A percentile compares a stretch with the other conserved stretches of the same genome.
Evolutionary conservation across 2,888 invertebrate genomes (phyloP).

Genomic region (Andrena marginata): DNA sequence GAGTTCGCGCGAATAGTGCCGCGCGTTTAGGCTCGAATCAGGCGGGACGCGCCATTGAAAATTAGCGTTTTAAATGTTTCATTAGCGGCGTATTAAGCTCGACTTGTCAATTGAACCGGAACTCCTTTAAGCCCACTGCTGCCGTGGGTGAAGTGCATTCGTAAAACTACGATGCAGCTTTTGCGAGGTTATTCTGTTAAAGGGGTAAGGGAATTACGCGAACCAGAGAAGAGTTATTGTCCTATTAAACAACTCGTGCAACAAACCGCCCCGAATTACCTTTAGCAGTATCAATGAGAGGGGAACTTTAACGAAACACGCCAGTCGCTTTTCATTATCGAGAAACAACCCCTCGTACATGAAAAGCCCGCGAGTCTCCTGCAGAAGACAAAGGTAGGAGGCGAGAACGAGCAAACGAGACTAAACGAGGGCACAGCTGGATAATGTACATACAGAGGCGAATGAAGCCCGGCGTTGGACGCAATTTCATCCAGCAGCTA

Average conservation of each 20-base stretch:
- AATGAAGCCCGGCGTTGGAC: conserved; percentile 27
- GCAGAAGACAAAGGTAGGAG: neutral
- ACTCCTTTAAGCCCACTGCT: neutral
- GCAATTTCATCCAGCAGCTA: conserved; percentile 32
- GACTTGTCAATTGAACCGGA: conserved; percentile 34
- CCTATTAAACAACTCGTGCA: too few species aligned
- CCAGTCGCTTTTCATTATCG: neutral
- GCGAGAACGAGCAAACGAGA: neutral
- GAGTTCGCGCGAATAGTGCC: neutral
- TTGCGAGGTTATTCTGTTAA: neutral
- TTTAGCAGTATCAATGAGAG: neutral
- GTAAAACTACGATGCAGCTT: neutral
- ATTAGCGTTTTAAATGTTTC: conserved; percentile 58
- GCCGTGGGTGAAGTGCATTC: neutral
- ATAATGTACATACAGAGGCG: conserved; percentile 17
- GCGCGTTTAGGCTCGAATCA: conserved; percentile 10
- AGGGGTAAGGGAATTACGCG: too few species aligned
- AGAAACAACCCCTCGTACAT: neutral
- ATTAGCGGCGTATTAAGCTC: conserved; percentile 50
- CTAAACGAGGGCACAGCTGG: neutral
- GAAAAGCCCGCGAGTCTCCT: neutral
- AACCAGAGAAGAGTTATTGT: too few species aligned
- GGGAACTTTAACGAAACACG: conserved; percentile 1
- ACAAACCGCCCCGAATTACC: too few species aligned
- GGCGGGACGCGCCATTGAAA: conserved; percentile 31